phyloP scores from a whole-genome alignment of 2,888 invertebrate species.

The Drosophila picticornis region DNA sequence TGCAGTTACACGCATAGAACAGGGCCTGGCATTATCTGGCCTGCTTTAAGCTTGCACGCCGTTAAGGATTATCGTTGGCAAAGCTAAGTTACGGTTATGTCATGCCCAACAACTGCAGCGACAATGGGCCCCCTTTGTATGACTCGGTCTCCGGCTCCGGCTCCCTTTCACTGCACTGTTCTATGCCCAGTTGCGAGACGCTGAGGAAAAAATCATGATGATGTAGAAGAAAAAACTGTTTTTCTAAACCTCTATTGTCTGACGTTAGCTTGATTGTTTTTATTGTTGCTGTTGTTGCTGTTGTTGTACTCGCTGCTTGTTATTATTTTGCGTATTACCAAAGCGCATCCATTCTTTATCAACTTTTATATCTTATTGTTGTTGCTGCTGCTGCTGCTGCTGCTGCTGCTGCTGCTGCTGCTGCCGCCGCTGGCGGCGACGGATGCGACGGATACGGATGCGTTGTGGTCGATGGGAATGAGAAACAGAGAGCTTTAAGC shows the following conservation, averaged over 20 bases:
- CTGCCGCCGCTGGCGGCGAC: constrained; percentile 33
- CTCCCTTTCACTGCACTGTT: constrained; percentile 13
- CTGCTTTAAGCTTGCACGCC: constrained; percentile 53
- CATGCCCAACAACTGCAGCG: constrained; percentile 18
- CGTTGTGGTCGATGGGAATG: constrained; percentile 51
- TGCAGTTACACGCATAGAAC: constrained; percentile 1
- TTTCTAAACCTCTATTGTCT: constrained; percentile 65
- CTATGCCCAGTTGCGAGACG: constrained; percentile 10
- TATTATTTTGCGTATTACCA: constrained; percentile 75
- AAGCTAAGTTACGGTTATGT: constrained; percentile 54
- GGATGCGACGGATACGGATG: constrained; percentile 65
- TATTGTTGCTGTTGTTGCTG: constrained; percentile 21
- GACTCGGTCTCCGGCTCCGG: background rate
- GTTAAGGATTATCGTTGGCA: constrained; percentile 59
- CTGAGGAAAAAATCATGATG: background rate
- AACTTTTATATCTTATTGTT: constrained; percentile 55
- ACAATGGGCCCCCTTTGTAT: constrained; percentile 54
- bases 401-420: constrained; percentile 39
- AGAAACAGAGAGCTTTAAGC: constrained; percentile 58
- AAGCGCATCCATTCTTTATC: constrained; percentile 74
- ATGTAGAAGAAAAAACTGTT: constrained; percentile 34
- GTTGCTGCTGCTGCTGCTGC: constrained; percentile 31
- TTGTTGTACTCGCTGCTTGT: constrained; percentile 38
- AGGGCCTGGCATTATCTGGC: constrained; percentile 32
- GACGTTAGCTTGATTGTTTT: constrained; percentile 61